Conservation (phyloP, 1,140 invertebrate species). For the Nebria ingens region DNA sequence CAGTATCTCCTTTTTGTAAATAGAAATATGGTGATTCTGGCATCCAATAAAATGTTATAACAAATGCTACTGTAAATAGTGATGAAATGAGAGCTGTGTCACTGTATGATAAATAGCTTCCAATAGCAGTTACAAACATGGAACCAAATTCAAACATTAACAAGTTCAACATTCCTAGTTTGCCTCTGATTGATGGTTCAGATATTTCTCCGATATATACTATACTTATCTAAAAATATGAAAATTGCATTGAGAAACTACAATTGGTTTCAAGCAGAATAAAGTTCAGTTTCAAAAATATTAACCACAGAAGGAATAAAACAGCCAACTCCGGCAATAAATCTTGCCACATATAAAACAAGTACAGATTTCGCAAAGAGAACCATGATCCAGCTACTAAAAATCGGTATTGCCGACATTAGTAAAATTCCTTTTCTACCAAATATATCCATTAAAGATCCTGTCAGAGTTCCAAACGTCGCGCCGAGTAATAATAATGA, state of each 20-base stretch:
- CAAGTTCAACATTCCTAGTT: background rate
- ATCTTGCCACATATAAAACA: background rate
- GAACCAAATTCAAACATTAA: background rate
- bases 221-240: background rate
- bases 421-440: background rate
- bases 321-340: background rate
- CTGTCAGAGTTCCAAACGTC: too few relatives aligned
- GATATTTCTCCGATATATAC: slow-evolving; percentile 6
- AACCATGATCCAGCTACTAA: background rate
- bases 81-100: too few relatives aligned
- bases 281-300: background rate
- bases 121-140: background rate
- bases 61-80: background rate
- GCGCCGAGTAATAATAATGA: too few relatives aligned
- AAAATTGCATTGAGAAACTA: too few relatives aligned
- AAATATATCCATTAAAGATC: background rate
- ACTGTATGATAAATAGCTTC: background rate
- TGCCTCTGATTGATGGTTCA: background rate
- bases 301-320: background rate
- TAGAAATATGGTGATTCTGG: slow-evolving; percentile 3
- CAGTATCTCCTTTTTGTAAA: background rate
- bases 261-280: too few relatives aligned
- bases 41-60: slow-evolving; percentile 1
- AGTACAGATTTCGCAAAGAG: background rate
- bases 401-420: background rate